Base-by-base conservation (phyloP, 2,797 vertebrate species). In the Tauraco hartlaubi region DNA sequence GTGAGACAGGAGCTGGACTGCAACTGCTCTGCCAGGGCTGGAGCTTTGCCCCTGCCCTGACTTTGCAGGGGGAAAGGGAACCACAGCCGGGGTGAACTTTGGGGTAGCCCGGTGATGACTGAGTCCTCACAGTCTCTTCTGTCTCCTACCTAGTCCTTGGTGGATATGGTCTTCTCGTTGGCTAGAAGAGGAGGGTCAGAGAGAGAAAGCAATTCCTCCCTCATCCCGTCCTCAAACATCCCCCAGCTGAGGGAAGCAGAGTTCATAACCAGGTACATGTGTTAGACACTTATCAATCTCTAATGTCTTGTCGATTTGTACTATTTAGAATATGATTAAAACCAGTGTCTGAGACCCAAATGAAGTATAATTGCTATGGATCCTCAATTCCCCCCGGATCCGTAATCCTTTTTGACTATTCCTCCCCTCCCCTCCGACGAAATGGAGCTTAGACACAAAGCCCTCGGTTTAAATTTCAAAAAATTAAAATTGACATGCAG, bases 401-500 rank as follows among this genome's bases (percentile, higher is more conserved):
- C 8, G 52, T 98, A 98, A 98, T 98, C 98, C 98, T 98, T 97
- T 97, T 92, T 98, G 98, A 98, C 97, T 97, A 97, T 98, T 98
- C 97, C 97, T 97, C 96, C 96, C 92, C 95, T 97, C 97, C 94
- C 90, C 95, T 95, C 96, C 39, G 46, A 97, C 59, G 93, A 98
- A 98, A 98, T 96, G 94, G 97, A 98, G 98, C 98, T 98, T 98
- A 98, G 97, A 96, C 96, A 97, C 97, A 98, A 98, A 98, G 98
- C 97, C 96, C 96, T 98, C 43, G 49, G 96, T 98, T 98, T 98
- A 98, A 98, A 98, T 98, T 98, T 98, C 97, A 98, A 97, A 98
- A 97, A 98, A 98, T 98, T 98, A 98, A 98, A 98, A 98, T 98
- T 98, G 98, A 98, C 98, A 98, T 98, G 97, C 97, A 97, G 98